Evolutionary conservation across 2,888 invertebrate genomes (phyloP).

Genomic region (Atrina japonica): DNA sequence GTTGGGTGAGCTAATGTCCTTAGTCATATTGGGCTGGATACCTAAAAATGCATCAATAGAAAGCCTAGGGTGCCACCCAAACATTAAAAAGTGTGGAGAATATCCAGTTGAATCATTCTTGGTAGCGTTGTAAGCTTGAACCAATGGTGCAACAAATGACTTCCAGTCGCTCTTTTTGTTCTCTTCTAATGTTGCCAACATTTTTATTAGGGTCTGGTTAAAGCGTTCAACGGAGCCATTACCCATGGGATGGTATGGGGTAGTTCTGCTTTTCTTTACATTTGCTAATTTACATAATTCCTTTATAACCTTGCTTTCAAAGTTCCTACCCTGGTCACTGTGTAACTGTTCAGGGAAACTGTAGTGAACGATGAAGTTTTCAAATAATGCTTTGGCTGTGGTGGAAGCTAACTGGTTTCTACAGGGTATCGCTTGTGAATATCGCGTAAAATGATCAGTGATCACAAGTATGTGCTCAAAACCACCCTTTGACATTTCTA

Average conservation of each 20-base stretch:
- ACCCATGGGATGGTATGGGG: slow-evolving; percentile 39
- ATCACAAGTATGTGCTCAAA: slow-evolving; percentile 43
- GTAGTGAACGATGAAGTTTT: slow-evolving; percentile 44
- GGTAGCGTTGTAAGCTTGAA: slow-evolving; percentile 42
- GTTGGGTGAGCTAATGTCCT: neutral
- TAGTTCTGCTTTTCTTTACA: slow-evolving; percentile 36
- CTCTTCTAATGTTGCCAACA: slow-evolving; percentile 39
- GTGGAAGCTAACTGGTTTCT: slow-evolving; percentile 41
- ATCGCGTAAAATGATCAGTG: slow-evolving; percentile 48
- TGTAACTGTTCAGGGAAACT: slow-evolving; percentile 43
- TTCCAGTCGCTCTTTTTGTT: slow-evolving; percentile 38
- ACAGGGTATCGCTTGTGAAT: slow-evolving; percentile 40
- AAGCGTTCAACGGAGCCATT: slow-evolving; percentile 40
- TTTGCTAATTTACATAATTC: slow-evolving; percentile 39
- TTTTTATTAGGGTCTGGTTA: slow-evolving; percentile 40
- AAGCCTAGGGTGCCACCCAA: slow-evolving; percentile 35
- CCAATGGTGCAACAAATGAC: slow-evolving; percentile 20
- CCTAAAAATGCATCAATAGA: slow-evolving; percentile 27
- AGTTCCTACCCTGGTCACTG: slow-evolving; percentile 42
- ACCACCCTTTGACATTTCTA: slow-evolving; percentile 39
- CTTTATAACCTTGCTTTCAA: slow-evolving; percentile 39
- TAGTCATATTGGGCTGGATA: too few relatives aligned
- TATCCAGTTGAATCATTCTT: slow-evolving; percentile 39
- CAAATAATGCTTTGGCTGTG: slow-evolving; percentile 44
- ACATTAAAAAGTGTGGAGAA: slow-evolving; percentile 40